These are phyloP conservation scores for Sapajus apella DNA, from an alignment of 2,113 vertebrate species.

Conservation along the genomic window DNA sequence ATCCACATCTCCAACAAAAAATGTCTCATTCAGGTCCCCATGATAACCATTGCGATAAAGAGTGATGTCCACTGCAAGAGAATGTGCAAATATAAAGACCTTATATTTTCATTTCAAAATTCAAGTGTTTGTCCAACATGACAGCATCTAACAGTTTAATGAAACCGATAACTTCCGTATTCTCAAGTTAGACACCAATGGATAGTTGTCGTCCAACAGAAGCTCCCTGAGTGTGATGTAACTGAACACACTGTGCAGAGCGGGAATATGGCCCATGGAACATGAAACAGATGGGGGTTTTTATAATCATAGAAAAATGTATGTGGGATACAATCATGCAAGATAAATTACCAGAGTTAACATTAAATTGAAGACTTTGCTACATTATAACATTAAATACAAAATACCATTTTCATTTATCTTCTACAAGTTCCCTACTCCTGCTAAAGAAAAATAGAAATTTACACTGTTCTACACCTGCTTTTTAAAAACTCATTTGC, in stretches of 20 bases:
- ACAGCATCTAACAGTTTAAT: background rate
- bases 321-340: background rate
- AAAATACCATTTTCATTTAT: constrained; percentile 33
- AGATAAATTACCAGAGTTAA: constrained; percentile 5
- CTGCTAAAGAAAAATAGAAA: background rate
- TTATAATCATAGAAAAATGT: background rate
- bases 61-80: constrained; percentile 95
- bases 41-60: constrained; percentile 98
- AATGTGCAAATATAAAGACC: background rate
- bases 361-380: background rate
- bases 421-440: background rate
- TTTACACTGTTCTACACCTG: background rate
- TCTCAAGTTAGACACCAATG: background rate
- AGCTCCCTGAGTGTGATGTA: background rate
- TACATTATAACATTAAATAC: constrained; percentile 9
- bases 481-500: background rate
- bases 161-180: background rate
- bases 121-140: background rate
- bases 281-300: background rate
- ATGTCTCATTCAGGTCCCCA: constrained; percentile 98
- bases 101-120: background rate
- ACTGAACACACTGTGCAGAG: background rate
- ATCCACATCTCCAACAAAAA: constrained; percentile 96
- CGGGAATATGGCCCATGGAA: background rate
- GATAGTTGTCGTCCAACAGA: background rate